Percentiles rank a stretch among this genome's conserved stretches.
phyloP scores from a whole-genome alignment of 2,888 invertebrate genomes.

The Ypsolopha scabrella region DNA sequence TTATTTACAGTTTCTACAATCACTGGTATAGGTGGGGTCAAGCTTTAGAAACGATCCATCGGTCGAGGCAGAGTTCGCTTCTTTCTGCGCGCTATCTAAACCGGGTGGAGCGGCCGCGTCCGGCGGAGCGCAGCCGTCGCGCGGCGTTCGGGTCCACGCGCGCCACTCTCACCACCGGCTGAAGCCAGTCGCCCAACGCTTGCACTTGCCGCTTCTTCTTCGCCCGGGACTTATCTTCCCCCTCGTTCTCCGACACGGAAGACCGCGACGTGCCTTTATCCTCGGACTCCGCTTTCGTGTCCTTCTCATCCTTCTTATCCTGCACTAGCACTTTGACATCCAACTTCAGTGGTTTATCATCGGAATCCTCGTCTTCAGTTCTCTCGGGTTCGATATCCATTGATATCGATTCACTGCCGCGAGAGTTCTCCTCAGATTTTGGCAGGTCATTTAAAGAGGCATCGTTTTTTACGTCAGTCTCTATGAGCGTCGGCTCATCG shows the following conservation, averaged over 20 bases:
- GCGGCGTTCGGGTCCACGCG: slow-evolving; percentile 64
- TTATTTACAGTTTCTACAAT: not conserved
- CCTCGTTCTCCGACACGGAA: slow-evolving; percentile 7
- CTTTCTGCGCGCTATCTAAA: slow-evolving; percentile 32
- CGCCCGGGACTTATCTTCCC: slow-evolving; percentile 21
- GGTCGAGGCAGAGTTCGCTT: slow-evolving; percentile 3
- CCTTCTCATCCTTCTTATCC: slow-evolving; percentile 18
- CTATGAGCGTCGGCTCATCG: slow-evolving; percentile 32
- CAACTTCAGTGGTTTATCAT: slow-evolving; percentile 22
- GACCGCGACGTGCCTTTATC: not conserved
- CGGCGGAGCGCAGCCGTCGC: slow-evolving; percentile 44
- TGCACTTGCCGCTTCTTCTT: slow-evolving; percentile 24
- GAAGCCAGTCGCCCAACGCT: slow-evolving; percentile 56
- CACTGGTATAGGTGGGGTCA: not conserved
- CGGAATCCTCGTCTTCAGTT: slow-evolving; percentile 8
- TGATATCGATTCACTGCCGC: slow-evolving; percentile 1
- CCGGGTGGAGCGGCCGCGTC: slow-evolving; percentile 10
- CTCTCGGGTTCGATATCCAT: slow-evolving; percentile 2
- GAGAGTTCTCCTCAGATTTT: slow-evolving; percentile 14
- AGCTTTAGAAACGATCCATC: slow-evolving; percentile 7
- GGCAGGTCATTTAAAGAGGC: slow-evolving; percentile 17
- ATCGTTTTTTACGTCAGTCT: slow-evolving; percentile 25
- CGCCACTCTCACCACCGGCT: slow-evolving; percentile 76
- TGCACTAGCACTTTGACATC: slow-evolving; percentile 27
- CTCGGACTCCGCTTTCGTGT: slow-evolving; percentile 17